phyloP scores from a whole-genome alignment of 2,888 invertebrate species.

The Drosophila hamatofila region DNA sequence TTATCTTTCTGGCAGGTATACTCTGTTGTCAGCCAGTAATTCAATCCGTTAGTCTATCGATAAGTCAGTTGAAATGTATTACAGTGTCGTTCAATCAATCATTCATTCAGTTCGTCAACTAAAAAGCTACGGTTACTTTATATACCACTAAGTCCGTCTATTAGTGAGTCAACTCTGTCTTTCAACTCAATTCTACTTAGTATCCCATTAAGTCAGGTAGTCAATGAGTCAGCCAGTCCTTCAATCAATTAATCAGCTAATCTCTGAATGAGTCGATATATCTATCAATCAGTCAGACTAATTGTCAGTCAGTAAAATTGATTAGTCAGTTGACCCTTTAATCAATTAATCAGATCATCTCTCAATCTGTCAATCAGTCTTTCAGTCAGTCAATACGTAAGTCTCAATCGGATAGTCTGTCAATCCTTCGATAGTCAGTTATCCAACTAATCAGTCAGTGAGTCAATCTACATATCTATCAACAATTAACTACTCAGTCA shows the following conservation, averaged over 20 bases:
- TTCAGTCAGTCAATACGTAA: background rate
- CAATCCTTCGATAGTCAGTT: too few species aligned
- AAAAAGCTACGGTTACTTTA: too few species aligned
- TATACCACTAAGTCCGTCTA: too few species aligned
- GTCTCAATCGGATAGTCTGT: too few species aligned
- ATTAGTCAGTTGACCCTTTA: too few species aligned
- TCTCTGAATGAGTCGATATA: background rate
- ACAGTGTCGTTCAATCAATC: background rate
- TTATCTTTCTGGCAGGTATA: background rate
- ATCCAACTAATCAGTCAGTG: too few species aligned
- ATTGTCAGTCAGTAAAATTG: background rate
- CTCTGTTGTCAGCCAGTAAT: background rate
- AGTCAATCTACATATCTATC: too few species aligned
- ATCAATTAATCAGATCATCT: background rate
- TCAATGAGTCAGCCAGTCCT: background rate
- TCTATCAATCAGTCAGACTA: background rate
- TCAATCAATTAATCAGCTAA: background rate
- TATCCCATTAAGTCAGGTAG: too few species aligned
- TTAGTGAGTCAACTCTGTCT: too few species aligned
- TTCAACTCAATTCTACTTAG: too few species aligned
- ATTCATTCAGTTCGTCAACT: background rate
- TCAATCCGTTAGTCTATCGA: background rate
- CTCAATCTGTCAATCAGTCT: background rate
- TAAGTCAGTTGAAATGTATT: background rate
- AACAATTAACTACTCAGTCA: background rate